phyloP scores from a whole-genome alignment of 2,888 invertebrate species.

The Xiphydria camelus region DNA sequence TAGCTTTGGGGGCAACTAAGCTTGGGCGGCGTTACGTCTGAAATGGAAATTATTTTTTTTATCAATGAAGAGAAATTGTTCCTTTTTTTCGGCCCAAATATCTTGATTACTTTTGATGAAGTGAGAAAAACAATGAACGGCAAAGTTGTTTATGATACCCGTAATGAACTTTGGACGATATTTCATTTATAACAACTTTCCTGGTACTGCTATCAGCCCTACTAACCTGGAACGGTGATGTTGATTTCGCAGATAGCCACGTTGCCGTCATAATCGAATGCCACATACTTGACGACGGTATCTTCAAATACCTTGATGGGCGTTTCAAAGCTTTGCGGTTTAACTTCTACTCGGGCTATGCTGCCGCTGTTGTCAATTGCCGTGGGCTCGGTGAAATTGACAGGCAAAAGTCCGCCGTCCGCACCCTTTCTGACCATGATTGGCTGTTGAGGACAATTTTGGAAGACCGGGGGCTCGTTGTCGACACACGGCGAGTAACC shows the following conservation, averaged over 20 bases:
- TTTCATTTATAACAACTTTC: no score
- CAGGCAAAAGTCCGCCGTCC: slow-evolving; percentile 86
- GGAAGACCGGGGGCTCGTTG: slow-evolving; percentile 95
- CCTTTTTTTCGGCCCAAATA: no score
- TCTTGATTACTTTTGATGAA: no score
- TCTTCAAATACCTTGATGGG: slow-evolving; percentile 88
- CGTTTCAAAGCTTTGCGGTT: slow-evolving; percentile 87
- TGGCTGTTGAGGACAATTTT: slow-evolving; percentile 93
- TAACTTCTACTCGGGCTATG: slow-evolving; percentile 89
- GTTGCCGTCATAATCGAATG: slow-evolving; percentile 96
- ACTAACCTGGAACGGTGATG: slow-evolving; percentile 80
- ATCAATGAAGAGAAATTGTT: no score
- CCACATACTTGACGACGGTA: slow-evolving; percentile 91
- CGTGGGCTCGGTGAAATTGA: slow-evolving; percentile 91
- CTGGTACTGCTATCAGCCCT: no score
- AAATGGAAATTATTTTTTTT: no score
- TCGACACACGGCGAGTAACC: slow-evolving; percentile 94
- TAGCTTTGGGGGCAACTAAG: slow-evolving; percentile 92
- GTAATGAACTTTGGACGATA: no score
- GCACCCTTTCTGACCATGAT: slow-evolving; percentile 86
- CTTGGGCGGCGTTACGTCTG: slow-evolving; percentile 87
- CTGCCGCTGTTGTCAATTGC: slow-evolving; percentile 96
- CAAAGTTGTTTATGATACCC: no score
- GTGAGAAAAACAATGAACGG: no score
- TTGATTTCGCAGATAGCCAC: slow-evolving; percentile 97